Base-by-base conservation (phyloP, 2,797 vertebrate genomes). In the Gobio occitaniae region DNA sequence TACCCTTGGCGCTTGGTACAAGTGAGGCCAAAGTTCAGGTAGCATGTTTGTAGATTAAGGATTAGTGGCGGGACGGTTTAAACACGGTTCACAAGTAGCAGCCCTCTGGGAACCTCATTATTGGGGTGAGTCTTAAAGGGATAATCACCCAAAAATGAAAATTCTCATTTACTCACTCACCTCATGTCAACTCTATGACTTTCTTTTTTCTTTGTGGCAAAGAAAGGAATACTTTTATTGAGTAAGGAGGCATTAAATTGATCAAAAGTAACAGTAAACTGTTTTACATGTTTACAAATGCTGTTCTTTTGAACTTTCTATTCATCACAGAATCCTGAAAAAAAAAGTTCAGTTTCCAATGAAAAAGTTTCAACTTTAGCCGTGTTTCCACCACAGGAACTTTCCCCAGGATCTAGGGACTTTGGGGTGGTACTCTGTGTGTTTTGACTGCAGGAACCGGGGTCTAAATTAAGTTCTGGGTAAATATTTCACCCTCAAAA, bases 51-150 rank as follows among this genome's bases (percentile, higher is more conserved):
- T 92, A 92, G 89, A 93, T 91, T 88, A 91, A 90, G 93, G 93
- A 94, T 94, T 95, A 94, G 90, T 91, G 91, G 93, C 92, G 90
- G 91, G 92, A 87, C 82, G 84, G 92, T 95, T 94, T 94, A 91
- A 94, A 94, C 92, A 91, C 84, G 90, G 74, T 88, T 92, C 91
- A 90, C 89, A 88, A 50, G 87, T 69, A 68, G 83, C 91, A 90
- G 41, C n/a, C 72, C 25, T 68, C 70, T 78, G 59, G 84, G 83
- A 78, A 77, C 90, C 90, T 90, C 93, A 94, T 95, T 94, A 94
- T 92, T 92, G 90, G 88, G 21, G 85, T 86, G 90, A 84, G 87
- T 88, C 90, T 91, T 94, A 94, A 94, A 80, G 63, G 19, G 6
- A 68, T 15, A 80, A 17, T 36, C 44, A n/a, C 29, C 11, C 38